These are phyloP conservation scores for Chaenogobius annularis DNA, from an alignment of 2,113 vertebrate genomes.

Conservation along the genomic window DNA sequence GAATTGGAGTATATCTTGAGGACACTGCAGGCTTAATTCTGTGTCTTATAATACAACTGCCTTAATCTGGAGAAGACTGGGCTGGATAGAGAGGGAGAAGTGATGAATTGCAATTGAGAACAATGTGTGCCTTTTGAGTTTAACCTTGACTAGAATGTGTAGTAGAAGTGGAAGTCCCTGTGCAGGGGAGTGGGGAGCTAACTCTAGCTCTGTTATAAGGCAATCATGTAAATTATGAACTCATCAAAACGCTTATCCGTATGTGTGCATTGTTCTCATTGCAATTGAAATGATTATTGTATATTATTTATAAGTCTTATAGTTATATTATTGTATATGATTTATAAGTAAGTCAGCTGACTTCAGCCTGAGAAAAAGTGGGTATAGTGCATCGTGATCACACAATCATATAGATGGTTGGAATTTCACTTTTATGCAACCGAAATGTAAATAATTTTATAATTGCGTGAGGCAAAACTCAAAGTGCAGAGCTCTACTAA, in stretches of 20 bases:
- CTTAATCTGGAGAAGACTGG: slow-evolving; percentile 67
- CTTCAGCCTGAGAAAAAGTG: no score
- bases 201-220: slow-evolving; percentile 6
- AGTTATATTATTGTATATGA: no score
- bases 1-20: slow-evolving; percentile 72
- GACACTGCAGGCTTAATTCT: slow-evolving; percentile 70
- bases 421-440: no score
- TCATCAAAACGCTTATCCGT: background rate
- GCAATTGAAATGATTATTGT: background rate
- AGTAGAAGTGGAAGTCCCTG: slow-evolving; percentile 19
- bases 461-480: no score
- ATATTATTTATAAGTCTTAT: no score
- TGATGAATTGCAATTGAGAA: slow-evolving; percentile 68
- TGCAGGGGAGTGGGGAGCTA: slow-evolving; percentile 9
- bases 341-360: no score
- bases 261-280: background rate
- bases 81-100: slow-evolving; percentile 64
- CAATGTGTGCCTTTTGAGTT: slow-evolving; percentile 60
- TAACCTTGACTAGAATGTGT: slow-evolving; percentile 65
- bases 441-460: no score
- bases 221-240: background rate
- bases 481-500: no score
- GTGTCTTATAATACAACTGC: slow-evolving; percentile 69
- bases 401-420: no score
- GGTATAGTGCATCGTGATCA: no score